Conservation (phyloP, 2,888 invertebrate species). For the Thereva nobilitata region DNA sequence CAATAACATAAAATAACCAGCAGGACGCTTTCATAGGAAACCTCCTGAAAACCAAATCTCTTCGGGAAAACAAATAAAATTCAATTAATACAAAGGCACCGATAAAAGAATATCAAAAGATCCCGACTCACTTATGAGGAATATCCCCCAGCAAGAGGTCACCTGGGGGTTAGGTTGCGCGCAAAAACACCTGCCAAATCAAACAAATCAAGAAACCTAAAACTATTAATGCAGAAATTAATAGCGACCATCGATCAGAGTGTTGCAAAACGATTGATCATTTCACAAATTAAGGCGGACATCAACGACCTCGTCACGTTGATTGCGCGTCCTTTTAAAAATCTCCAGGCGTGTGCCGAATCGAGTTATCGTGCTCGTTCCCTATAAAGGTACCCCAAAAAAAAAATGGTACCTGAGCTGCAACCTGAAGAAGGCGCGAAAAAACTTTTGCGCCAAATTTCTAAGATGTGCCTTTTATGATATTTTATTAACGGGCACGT, state of each 20-base stretch:
- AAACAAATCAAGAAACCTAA: constrained; percentile 8
- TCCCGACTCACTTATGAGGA: no score
- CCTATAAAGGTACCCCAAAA: no score
- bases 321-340: constrained; percentile 10
- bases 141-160: no score
- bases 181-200: constrained; percentile 33
- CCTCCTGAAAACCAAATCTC: no score
- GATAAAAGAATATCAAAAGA: no score
- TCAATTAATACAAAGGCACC: no score
- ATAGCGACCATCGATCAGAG: constrained; percentile 27
- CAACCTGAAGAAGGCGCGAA: constrained; percentile 35
- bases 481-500: constrained; percentile 29
- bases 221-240: constrained; percentile 12
- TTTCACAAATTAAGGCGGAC: constrained; percentile 24
- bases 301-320: constrained; percentile 21
- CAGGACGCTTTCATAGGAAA: no score
- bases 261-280: constrained; percentile 19
- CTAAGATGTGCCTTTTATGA: constrained; percentile 1
- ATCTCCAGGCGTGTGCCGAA: no score
- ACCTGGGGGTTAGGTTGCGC: background rate
- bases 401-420: no score
- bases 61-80: no score
- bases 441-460: constrained; percentile 8
- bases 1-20: no score
- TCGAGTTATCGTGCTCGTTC: no score